phyloP scores from a whole-genome alignment of 1,140 invertebrate genomes.

The Pachypeltis micranthus region DNA sequence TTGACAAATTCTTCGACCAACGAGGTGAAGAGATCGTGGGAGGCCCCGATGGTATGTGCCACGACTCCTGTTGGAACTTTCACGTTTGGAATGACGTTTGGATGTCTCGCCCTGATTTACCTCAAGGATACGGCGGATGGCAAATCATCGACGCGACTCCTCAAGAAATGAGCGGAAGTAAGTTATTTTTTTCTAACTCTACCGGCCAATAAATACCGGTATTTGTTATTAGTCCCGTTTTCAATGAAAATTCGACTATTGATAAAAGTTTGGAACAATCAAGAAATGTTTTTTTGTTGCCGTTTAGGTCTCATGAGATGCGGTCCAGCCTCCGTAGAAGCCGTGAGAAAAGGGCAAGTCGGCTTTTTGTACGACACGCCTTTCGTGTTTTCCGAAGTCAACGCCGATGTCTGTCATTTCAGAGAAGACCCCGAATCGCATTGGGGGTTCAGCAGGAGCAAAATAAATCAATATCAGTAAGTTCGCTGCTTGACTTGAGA shows the following conservation, averaged over 20 bases:
- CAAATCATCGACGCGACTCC: conserved; percentile 67
- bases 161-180: conserved; percentile 54
- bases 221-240: too few relatives aligned
- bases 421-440: conserved; percentile 49
- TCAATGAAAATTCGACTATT: too few relatives aligned
- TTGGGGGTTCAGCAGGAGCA: conserved; percentile 49
- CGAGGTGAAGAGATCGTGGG: conserved; percentile 49
- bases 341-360: conserved; percentile 59
- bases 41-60: conserved; percentile 45
- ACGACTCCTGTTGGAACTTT: conserved; percentile 61
- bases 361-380: conserved; percentile 59
- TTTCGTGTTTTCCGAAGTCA: conserved; percentile 67
- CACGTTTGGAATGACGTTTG: conserved; percentile 78
- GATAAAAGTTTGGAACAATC: too few relatives aligned
- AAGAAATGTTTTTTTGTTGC: too few relatives aligned
- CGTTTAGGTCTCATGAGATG: conserved; percentile 47
- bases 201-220: too few relatives aligned
- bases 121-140: conserved; percentile 62
- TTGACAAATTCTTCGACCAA: conserved; percentile 49
- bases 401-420: conserved; percentile 61
- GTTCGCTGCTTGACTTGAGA: conserved; percentile 26
- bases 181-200: conserved; percentile 15
- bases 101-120: conserved; percentile 64
- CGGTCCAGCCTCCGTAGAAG: conserved; percentile 56
- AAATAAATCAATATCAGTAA: conserved; percentile 51